A percentile compares a stretch with the other conserved stretches of the same genome.
phyloP scores from a whole-genome alignment of 2,888 invertebrate species.

The Mystacides longicornis region DNA sequence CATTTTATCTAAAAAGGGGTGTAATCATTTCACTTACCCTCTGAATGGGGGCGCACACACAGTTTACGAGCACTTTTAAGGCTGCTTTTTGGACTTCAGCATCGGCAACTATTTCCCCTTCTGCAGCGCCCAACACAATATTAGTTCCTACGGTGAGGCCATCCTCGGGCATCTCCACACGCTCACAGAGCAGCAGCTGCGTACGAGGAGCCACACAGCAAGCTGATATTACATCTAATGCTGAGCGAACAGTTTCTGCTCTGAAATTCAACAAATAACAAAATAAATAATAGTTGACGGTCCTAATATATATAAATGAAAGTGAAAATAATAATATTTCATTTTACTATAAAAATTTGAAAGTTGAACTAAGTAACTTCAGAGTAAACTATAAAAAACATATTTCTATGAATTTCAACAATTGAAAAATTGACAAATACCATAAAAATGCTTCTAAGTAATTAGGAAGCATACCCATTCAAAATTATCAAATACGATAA shows the following conservation, averaged over 20 bases:
- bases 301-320: background rate
- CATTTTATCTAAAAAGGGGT: background rate
- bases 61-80: constrained; percentile 83
- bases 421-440: too few species aligned
- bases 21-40: constrained; percentile 61
- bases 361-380: background rate
- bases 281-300: background rate
- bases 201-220: constrained; percentile 84
- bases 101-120: constrained; percentile 85
- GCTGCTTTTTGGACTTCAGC: constrained; percentile 90
- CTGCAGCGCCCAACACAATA: constrained; percentile 78
- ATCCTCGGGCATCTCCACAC: constrained; percentile 70
- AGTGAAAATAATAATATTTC: background rate
- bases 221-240: constrained; percentile 81
- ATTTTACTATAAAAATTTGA: background rate
- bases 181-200: constrained; percentile 64
- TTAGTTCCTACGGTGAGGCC: constrained; percentile 71
- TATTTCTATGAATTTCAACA: too few species aligned
- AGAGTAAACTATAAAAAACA: too few species aligned
- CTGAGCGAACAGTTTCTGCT: constrained; percentile 74
- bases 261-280: constrained; percentile 36
- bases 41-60: constrained; percentile 85
- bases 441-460: too few species aligned
- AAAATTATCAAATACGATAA: too few species aligned
- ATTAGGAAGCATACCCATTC: too few species aligned